Evolutionary conservation across 2,888 invertebrate species (phyloP), one percentile per base, ranked within the genome.

Genomic region (Tuta absoluta): DNA sequence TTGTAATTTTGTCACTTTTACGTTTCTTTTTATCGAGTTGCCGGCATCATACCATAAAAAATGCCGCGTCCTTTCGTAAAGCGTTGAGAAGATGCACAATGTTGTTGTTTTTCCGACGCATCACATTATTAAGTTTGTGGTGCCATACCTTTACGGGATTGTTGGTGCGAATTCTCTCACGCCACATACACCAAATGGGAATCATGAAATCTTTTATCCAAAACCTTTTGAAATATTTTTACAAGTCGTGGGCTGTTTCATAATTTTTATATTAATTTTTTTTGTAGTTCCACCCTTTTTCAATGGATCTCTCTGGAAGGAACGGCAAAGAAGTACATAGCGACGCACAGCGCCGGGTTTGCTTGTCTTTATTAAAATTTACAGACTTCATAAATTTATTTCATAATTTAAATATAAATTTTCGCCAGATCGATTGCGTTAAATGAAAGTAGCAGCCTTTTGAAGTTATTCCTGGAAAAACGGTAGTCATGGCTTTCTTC

Each of bases 361-460:
- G 23, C 4, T 23, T 12, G 24, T 24, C 24, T 59, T 60, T 62
- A 41, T 53, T 60, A 19, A 64, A 28, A 19, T 45, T 37, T 14
- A 66, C 14, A 41, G 63, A 37, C 14, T 57, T 48, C 28, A 59
- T n/a, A n/a, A n/a, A n/a, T n/a, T n/a, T n/a, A n/a, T n/a, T n/a
- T n/a, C n/a, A n/a, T n/a, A n/a, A n/a, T n/a, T n/a, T n/a, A n/a
- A n/a, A n/a, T n/a, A n/a, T n/a, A n/a, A n/a, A 60, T 49, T 67
- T 65, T 53, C 48, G 48, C 65, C 65, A 62, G 61, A 67, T 62
- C 21, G 49, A 21, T 62, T 65, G 60, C 12, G 59, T 53, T 23
- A 41, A 67, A 48, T 65, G 67, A 59, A 53, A 67, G 38, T 65
- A 67, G 49, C 67, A 67, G 33, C 65, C 67, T 12, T 48, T 58